Base-by-base conservation (phyloP, 2,113 vertebrate species). In the Bucco capensis region DNA sequence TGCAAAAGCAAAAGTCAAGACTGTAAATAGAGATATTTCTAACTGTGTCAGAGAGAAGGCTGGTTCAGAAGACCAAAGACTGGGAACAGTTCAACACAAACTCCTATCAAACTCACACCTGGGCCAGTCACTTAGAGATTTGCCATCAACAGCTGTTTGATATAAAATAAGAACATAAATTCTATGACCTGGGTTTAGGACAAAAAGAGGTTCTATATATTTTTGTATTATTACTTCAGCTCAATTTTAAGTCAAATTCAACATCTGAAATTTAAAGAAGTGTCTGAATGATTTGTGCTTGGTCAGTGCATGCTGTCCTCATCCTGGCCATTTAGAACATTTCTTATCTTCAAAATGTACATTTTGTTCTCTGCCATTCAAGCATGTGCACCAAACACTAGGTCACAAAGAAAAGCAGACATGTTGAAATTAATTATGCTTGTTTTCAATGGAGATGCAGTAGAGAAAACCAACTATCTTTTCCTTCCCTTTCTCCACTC, bases 311-410 rank as follows among this genome's bases (percentile, higher is more conserved):
- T 88, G 80, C 53, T 97, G 96, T 97, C 96, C 96, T 96, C 90
- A 84, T 94, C 70, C 89, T 64, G 79, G 94, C 58, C 75, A 81
- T 95, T 95, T 94, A 77, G 44, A 93, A 95, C 75, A 92, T 78
- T 96, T 96, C 88, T 96, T 96, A 95, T 96, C 92, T 97, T 92
- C 86, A 96, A 95, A 89, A 72, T 90, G 95, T 64, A 98, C 96
- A 91, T 95, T 96, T 89, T 96, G 96, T 98, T 95, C 97, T 92
- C 69, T 84, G 53, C 64, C 93, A 88, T 88, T 97, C 89, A 96
- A 96, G 90, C 83, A 73, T 82, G 71, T 65, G 94, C 86, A 78
- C 91, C 50, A 94, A 93, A 92, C 47, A 74, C 42, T 42, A 93
- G 93, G 73, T 83, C 90, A 86, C 81, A 96, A 95, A 94, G 51